Evolutionary conservation across 1,140 invertebrate genomes (phyloP).

Genomic region (Tetragnatha versicolor): DNA sequence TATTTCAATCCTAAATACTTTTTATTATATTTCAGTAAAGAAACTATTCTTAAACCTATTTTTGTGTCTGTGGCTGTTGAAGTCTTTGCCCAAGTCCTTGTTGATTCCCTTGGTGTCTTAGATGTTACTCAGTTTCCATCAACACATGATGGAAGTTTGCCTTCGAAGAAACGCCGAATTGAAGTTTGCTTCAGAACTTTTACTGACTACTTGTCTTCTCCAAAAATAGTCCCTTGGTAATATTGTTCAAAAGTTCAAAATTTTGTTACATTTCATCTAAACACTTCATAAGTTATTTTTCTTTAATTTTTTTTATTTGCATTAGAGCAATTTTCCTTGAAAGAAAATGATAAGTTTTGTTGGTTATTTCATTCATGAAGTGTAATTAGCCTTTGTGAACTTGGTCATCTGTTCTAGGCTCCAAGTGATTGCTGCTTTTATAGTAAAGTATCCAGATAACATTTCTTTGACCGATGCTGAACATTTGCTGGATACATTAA

Average conservation of each 20-base stretch:
- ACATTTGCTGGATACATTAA: constrained; percentile 17
- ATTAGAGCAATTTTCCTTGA: neutral
- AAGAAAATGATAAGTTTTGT: neutral
- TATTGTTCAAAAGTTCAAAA: neutral
- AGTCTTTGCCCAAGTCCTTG: constrained; percentile 45
- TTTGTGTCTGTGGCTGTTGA: constrained; percentile 40
- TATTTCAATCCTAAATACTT: neutral
- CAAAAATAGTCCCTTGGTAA: constrained; percentile 40
- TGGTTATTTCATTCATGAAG: neutral
- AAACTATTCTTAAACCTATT: constrained; percentile 32
- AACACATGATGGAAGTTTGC: neutral
- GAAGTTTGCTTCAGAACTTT: constrained; percentile 40
- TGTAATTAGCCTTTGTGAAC: neutral
- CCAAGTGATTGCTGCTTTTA: constrained; percentile 31
- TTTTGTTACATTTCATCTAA: neutral
- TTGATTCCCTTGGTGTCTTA: constrained; percentile 3
- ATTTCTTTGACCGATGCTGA: constrained; percentile 16
- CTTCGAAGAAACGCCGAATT: constrained; percentile 38
- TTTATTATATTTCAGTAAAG: constrained; percentile 33
- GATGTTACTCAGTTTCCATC: constrained; percentile 37
- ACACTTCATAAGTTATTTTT: neutral
- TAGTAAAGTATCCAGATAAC: constrained; percentile 21
- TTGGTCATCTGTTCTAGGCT: constrained; percentile 26
- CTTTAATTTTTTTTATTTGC: neutral
- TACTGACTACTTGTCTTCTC: constrained; percentile 31